Conservation (phyloP, 2,797 vertebrate genomes). For the Clarias fuscus region DNA sequence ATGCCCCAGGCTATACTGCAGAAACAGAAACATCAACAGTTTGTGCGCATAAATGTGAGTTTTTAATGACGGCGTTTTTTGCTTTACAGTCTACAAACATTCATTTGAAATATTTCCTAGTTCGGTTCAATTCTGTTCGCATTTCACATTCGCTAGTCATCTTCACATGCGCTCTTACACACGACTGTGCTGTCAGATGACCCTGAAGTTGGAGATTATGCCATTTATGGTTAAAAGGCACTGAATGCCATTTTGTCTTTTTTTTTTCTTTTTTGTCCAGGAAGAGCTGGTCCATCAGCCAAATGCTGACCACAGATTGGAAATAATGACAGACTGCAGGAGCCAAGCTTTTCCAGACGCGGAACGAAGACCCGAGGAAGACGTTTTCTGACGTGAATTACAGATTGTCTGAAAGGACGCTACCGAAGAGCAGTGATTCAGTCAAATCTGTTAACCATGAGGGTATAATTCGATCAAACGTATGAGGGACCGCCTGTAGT, state of each 20-base stretch:
- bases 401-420: background rate
- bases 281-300: background rate
- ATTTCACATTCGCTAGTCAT: background rate
- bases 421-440: background rate
- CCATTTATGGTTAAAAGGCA: background rate
- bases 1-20: background rate
- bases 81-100: background rate
- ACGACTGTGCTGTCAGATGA: background rate
- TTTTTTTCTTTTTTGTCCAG: background rate
- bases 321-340: constrained; percentile 14
- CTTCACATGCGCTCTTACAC: background rate
- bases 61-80: background rate
- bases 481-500: background rate
- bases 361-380: background rate
- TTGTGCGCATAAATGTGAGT: background rate
- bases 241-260: constrained; percentile 1
- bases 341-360: background rate
- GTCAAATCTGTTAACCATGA: background rate
- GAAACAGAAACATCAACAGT: background rate
- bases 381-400: background rate
- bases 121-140: background rate
- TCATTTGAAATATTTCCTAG: background rate
- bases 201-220: background rate
- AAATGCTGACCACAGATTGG: constrained; percentile 24
- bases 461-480: background rate